Conservation (phyloP, 2,888 invertebrate genomes). For the Salticus scenicus region DNA sequence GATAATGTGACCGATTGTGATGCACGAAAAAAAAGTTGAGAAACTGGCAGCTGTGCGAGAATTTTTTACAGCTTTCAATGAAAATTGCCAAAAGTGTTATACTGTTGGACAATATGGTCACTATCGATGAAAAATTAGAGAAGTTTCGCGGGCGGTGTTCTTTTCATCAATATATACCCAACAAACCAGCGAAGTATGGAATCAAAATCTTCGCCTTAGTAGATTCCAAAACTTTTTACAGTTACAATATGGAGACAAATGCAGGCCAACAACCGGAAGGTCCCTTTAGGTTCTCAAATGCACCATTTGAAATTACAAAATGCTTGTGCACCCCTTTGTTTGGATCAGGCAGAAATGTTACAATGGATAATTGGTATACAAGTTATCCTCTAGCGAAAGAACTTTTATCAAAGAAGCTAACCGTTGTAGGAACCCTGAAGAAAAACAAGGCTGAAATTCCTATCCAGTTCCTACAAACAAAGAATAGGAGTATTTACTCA, state of each 20-base stretch:
- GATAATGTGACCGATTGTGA: not conserved
- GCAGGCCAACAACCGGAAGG: conserved; percentile 46
- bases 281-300: conserved; percentile 16
- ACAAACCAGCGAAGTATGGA: conserved; percentile 37
- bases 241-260: conserved; percentile 39
- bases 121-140: conserved; percentile 35
- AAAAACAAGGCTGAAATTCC: no score
- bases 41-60: not conserved
- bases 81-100: conserved; percentile 31
- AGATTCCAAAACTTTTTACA: conserved; percentile 41
- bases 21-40: not conserved
- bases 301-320: conserved; percentile 26
- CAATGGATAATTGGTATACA: no score
- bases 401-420: no score
- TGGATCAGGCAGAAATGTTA: not conserved
- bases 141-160: conserved; percentile 31
- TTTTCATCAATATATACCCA: conserved; percentile 39
- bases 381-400: no score
- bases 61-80: not conserved
- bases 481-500: no score
- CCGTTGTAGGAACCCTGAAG: no score
- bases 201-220: conserved; percentile 29
- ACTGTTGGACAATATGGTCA: conserved; percentile 22
- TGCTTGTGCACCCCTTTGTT: conserved; percentile 19
- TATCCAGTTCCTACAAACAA: no score